Evolutionary conservation across 2,888 invertebrate species (phyloP), one percentile per base, ranked within the genome.

Genomic region (Morpho helenor): DNA sequence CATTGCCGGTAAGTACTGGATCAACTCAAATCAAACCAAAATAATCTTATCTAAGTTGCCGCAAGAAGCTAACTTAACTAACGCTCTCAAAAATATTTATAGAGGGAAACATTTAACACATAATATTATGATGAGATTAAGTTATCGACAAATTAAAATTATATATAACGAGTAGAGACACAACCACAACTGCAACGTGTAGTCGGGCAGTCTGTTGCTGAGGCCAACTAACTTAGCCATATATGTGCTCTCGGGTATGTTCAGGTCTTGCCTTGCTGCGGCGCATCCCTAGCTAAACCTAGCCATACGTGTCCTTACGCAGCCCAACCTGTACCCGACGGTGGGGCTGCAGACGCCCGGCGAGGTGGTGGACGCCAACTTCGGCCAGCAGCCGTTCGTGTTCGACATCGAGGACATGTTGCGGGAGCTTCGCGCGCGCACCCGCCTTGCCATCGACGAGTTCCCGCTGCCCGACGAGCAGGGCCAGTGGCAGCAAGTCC

Each of bases 291-390:
- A 31, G 31, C 31, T 31, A 31, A 31, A 31, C 5, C 31, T 31
- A 31, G 31, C 31, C 31, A 3, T 5, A 31, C 5, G 1, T 31
- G 31, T 31, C 3, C 31, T 31, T 31, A 2, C 23, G 61, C 91
- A 98, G 98, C 94, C 96, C 61, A 97, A 98, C 91, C 91, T 99
- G 61, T 99, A 98, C 91, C 99, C 99, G 23, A 99, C 99, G 10
- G 99, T 99, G 65, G 99, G 99, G 0, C 93, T 99, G 60, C 99
- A 99, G 91, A 99, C 99, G 45, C 98, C 99, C 7, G 99, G 99
- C 52, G 99, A 99, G 92, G 96, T 98, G 66, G 97, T 99, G 56
- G 98, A 99, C 87, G 98, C 98, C 2, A 99, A 99, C 92, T 99
- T 99, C 87, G 99, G 99, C 0, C 98, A 98, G 85, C 94, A 95